phyloP scores from a whole-genome alignment of 2,113 vertebrate genomes.

The Castor canadensis region DNA sequence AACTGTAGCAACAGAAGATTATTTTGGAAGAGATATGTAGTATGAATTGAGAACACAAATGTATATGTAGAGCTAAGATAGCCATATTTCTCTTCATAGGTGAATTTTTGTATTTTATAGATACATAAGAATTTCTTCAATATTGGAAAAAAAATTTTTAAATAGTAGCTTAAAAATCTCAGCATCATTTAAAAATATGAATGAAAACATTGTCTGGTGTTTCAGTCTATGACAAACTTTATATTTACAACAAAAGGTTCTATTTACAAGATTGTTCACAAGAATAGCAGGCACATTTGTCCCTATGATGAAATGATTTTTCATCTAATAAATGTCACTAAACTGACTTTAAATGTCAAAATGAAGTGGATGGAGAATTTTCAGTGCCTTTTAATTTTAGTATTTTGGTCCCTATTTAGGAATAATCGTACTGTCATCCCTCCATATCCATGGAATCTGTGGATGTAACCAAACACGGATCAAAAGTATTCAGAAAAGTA shows the following conservation, averaged over 20 bases:
- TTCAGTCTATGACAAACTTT: background rate
- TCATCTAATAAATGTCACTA: background rate
- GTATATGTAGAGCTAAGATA: background rate
- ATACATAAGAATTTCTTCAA: background rate
- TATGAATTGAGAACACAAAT: background rate
- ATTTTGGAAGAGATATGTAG: background rate
- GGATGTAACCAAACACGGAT: background rate
- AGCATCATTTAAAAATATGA: background rate
- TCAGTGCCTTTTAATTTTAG: background rate
- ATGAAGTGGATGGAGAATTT: background rate
- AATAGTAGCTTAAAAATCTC: background rate
- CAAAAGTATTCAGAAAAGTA: background rate
- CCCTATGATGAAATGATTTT: background rate
- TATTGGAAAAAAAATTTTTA: constrained; percentile 41
- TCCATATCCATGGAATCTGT: background rate
- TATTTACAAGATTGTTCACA: background rate
- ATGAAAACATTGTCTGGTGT: background rate
- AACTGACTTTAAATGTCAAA: background rate
- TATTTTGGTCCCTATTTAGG: background rate
- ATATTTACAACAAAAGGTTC: background rate
- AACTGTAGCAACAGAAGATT: constrained; percentile 8
- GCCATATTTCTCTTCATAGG: background rate
- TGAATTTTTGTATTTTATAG: constrained; percentile 6
- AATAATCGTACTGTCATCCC: background rate
- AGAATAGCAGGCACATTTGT: background rate